A percentile compares a stretch with the other conserved stretches of the same genome.
These are phyloP conservation scores for Gallinago paraguaiae DNA, from an alignment of 2,113 vertebrate species.

Conservation along the genomic window DNA sequence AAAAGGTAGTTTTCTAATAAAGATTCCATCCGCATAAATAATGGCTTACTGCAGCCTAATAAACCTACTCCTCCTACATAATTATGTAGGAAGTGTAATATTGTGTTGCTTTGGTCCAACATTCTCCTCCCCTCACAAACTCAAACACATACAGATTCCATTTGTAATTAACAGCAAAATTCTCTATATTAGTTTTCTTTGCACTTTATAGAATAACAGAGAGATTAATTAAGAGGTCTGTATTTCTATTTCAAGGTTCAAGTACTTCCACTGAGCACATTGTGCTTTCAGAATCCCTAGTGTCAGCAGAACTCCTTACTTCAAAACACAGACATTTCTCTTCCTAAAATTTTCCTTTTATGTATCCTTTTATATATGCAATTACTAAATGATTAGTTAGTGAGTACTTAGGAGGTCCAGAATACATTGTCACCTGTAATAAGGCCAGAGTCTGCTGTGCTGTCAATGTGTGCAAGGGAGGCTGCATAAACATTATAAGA, in stretches of 20 bases:
- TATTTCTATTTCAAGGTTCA: constrained; percentile 77
- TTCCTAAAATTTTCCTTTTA: not conserved
- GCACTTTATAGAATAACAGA: constrained; percentile 65
- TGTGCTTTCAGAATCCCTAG: constrained; percentile 31
- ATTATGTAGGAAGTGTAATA: constrained; percentile 57
- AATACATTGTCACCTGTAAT: not conserved
- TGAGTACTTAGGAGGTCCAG: not conserved
- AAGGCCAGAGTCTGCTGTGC: not conserved
- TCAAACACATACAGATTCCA: constrained; percentile 1
- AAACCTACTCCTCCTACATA: constrained; percentile 59
- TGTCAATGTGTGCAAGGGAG: not conserved
- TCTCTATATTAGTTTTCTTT: constrained; percentile 60
- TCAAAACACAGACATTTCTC: constrained; percentile 31
- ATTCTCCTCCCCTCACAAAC: constrained; percentile 36
- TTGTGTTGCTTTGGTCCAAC: constrained; percentile 29
- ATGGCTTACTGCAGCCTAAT: constrained; percentile 47
- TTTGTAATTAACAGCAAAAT: constrained; percentile 65
- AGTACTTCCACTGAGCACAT: constrained; percentile 51
- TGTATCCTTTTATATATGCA: not conserved
- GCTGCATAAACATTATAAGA: not conserved
- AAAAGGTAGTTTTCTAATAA: constrained; percentile 35
- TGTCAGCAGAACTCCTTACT: constrained; percentile 59
- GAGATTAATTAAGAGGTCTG: constrained; percentile 75
- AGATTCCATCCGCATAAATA: constrained; percentile 14
- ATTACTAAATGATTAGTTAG: not conserved